Evolutionary conservation across 2,797 vertebrate genomes (phyloP), one percentile per base, ranked within the genome.

Genomic region (Dryobates pubescens): DNA sequence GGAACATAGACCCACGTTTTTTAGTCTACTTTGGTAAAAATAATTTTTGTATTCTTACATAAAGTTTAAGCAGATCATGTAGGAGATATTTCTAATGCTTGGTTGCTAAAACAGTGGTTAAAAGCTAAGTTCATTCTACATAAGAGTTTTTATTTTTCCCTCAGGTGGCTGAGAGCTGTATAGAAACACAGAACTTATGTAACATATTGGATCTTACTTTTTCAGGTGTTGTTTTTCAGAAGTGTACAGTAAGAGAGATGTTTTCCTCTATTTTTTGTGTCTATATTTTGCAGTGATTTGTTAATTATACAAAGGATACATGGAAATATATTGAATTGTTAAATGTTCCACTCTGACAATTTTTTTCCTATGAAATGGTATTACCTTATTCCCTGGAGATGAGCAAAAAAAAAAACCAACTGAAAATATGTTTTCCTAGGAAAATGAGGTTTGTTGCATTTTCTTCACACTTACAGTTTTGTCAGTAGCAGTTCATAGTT

Each of bases 1-100:
- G 16, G 8, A 10, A 45, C 2, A 36, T 2, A 1, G 5, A 29
- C 4, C 3, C 59, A 4, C 1, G 6, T 26, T 7, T 32, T 86
- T 86, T 49, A 58, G 10, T 43, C 2, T 57, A 8, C 32, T 38
- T 38, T n/a, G 2, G 2, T 45, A 34, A 82, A 75, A 87, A 63
- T 2, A 0, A 17, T 4, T 43, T 58, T 36, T 29, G 15, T 64
- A 58, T 34, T 72, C 0, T 3, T 47, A 30, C 17, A 5, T 3
- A 67, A 57, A 10, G 4, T 53, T 17, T 20, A 67, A 79, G 9
- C 43, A 13, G 7, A 82, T 4, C 8, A 45, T 29, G 57, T 3
- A 26, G 8, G 26, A 64, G 16, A 29, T 6, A 45, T 61, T 88
- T 81, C 11, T 51, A 54, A 8, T 29, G 2, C 30, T 64, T 64